Base-by-base conservation (phyloP, 2,888 invertebrate genomes). In the Spodoptera picta region DNA sequence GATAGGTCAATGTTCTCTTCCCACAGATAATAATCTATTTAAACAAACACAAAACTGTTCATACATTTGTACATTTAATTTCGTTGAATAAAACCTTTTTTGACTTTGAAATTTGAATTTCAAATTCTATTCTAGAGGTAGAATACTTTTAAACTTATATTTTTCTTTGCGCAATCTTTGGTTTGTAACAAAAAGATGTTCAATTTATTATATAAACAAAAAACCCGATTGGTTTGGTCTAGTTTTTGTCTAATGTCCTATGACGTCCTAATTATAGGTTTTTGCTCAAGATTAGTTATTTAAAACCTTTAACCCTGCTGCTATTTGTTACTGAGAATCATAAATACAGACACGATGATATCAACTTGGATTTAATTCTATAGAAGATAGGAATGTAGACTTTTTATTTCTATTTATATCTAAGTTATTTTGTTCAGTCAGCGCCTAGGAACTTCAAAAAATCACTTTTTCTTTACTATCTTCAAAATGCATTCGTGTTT, bases 81-180 rank as follows among this genome's bases (percentile, higher is more conserved):
- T 47, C 47, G 43, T 0, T n/a, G 65, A 54, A 19, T 10, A 45
- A 23, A 54, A 14, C 11, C 46, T 36, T 45, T 12, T 52, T 50
- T 27, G 12, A 6, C 9, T 55, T 41, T 14, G 1, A 11, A 58
- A 14, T 24, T 42, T 3, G 9, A 41, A 0, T 41, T 52, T 27
- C 6, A 36, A 36, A 36, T 36, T 36, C 9, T 36, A 36, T 9
- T 9, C 36, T 36, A 36, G n/a, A n/a, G n/a, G n/a, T n/a, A n/a
- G 3, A 41, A 55, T 12, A 41, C 42, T 36, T 53, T 43, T 36
- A 10, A 19, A 41, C 24, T 50, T 41, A 42, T 43, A 44, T 36
- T 6, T 36, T 71, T 68, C 53, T 67, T 75, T 68, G 65, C 45
- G 31, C 48, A 57, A 65, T 73, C 79, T 79, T 79, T 74, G 67